phyloP scores from a whole-genome alignment of 1,140 invertebrate genomes.

The Copidosoma floridanum region DNA sequence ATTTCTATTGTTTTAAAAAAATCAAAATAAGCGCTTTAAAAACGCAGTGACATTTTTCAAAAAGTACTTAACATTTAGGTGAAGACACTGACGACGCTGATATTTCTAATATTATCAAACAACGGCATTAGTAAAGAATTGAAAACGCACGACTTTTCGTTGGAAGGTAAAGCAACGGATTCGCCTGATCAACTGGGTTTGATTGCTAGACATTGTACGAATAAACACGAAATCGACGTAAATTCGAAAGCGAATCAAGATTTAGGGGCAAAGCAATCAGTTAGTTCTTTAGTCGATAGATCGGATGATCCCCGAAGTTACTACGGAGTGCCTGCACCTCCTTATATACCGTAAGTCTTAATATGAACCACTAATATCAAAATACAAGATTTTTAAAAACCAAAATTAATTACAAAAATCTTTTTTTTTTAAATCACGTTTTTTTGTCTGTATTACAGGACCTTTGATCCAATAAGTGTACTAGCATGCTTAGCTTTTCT shows the following conservation, averaged over 20 bases:
- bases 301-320: constrained; percentile 40
- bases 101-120: constrained; percentile 10
- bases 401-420: not conserved
- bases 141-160: not conserved
- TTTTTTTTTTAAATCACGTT: not conserved
- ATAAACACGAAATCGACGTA: not conserved
- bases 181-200: not conserved
- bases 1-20: constrained; percentile 5
- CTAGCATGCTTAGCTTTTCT: constrained; percentile 54
- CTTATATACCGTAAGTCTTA: constrained; percentile 14
- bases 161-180: constrained; percentile 1
- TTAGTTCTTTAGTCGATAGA: no score
- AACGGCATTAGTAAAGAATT: not conserved
- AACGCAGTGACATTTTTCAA: constrained; percentile 8
- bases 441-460: constrained; percentile 35
- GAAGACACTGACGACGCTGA: not conserved
- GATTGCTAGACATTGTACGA: not conserved
- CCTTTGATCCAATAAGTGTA: constrained; percentile 52
- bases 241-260: not conserved
- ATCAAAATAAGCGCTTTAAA: not conserved
- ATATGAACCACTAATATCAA: not conserved
- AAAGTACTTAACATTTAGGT: constrained; percentile 16
- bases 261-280: not conserved
- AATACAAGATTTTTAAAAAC: not conserved
- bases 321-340: constrained; percentile 32